These are phyloP conservation scores for Gymnobelideus leadbeateri DNA, from an alignment of 2,113 vertebrate genomes.

Conservation along the genomic window DNA sequence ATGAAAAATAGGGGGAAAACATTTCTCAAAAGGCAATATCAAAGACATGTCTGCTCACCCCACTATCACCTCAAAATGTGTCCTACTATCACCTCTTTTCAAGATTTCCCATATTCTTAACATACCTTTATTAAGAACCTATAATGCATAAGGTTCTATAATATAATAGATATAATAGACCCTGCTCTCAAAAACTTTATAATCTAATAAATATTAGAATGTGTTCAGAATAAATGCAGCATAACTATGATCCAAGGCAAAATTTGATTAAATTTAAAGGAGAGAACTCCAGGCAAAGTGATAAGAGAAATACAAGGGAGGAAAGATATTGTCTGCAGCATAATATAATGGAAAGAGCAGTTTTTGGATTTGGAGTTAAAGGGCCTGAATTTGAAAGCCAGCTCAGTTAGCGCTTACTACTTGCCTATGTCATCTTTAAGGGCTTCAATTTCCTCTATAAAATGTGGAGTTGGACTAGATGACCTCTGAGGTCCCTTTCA, in stretches of 20 bases:
- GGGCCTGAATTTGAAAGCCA: not conserved
- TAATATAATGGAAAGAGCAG: not conserved
- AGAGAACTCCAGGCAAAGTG: not conserved
- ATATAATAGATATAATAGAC: not conserved
- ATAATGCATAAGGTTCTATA: not conserved
- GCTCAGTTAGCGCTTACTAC: not conserved
- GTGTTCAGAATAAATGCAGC: not conserved
- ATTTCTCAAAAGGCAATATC: not conserved
- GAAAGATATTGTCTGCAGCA: not conserved
- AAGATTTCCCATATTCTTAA: not conserved
- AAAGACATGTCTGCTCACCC: not conserved
- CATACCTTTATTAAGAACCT: not conserved
- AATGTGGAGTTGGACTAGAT: not conserved
- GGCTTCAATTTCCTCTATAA: not conserved
- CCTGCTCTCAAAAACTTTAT: not conserved
- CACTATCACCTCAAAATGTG: not conserved
- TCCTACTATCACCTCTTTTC: not conserved
- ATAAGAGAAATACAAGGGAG: not conserved
- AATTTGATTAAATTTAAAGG: not conserved
- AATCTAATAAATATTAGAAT: not conserved
- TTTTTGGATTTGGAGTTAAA: not conserved
- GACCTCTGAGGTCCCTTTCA: not conserved
- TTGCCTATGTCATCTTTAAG: not conserved
- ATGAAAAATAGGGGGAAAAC: not conserved
- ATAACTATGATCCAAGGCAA: not conserved